Percentiles rank a stretch among this genome's conserved stretches.
phyloP scores from a whole-genome alignment of 2,113 vertebrate genomes.

The Aix galericulata region DNA sequence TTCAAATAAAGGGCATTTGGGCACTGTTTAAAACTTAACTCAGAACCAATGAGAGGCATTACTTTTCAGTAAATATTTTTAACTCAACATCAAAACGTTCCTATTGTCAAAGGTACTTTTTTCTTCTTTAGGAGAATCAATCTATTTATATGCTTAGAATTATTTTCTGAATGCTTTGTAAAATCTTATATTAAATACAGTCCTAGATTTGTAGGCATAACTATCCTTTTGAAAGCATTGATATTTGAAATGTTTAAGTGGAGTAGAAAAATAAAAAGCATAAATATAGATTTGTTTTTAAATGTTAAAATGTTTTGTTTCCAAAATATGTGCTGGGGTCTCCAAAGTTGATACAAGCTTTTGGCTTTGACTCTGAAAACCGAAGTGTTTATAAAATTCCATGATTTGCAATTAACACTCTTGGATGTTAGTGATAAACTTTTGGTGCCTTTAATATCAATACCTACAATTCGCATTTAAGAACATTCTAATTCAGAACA shows the following conservation, averaged over 20 bases:
- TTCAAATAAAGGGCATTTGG: neutral
- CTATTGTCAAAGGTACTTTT: neutral
- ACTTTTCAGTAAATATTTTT: constrained; percentile 10
- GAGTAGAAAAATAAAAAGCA: neutral
- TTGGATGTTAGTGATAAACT: neutral
- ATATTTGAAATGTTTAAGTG: neutral
- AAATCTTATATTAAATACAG: neutral
- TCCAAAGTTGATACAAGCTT: neutral
- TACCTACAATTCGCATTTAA: neutral
- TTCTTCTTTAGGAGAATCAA: neutral
- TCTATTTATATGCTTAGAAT: neutral
- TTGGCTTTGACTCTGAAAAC: neutral
- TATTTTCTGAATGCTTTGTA: neutral
- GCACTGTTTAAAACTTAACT: neutral
- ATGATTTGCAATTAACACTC: neutral
- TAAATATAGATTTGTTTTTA: neutral
- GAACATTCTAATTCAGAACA: neutral
- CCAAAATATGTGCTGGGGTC: neutral
- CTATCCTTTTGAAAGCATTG: neutral
- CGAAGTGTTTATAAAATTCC: neutral
- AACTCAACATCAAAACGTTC: neutral
- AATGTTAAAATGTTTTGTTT: neutral
- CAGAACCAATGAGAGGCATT: neutral
- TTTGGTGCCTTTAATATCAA: neutral
- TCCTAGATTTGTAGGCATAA: neutral